Base-by-base conservation (phyloP, 2,113 vertebrate species). In the Ifrita kowaldi region DNA sequence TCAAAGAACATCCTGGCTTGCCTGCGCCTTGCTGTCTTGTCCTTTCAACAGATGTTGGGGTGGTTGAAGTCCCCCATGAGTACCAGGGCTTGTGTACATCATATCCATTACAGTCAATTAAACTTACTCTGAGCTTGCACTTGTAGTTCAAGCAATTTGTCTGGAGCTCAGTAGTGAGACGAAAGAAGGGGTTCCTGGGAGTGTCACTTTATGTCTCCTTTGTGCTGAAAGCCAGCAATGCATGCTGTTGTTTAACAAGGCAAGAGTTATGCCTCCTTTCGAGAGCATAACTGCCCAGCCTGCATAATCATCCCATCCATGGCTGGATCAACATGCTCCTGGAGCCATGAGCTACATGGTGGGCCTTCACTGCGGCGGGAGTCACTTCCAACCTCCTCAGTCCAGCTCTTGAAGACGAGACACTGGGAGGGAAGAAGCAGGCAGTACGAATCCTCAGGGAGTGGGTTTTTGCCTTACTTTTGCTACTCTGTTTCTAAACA, bases 261-360 rank as follows among this genome's bases (percentile, higher is more conserved):
- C 17, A 70, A 53, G 74, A 42, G 12, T 24, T 26, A 8, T 5
- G 23, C 23, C 39, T 82, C 16, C 32, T 65, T 71, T 26, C 3
- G 5, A 84, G 67, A 77, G 44, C 0, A 0, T 57, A 53, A 11
- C 65, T 82, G 42, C 16, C 52, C 39, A 67, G 50, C 20, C 50
- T 78, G 32, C 37, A 15, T 4, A 20, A 37, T n/a, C 30, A 24
- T 2, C 4, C 30, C 9, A 4, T 14, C 37, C 50, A 15, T 0
- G 1, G 10, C 33, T 27, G n/a, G 12, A 46, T 22, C 2, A 4
- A 55, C 12, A 3, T 0, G 1, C 3, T 50, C 0, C 1, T 1
- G 13, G 14, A 46, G 21, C 30, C 42, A n/a, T 0, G 10, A 41
- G 23, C 49, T 33, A 16, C 23, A 13, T 8, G 46, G 7, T 37